Evolutionary conservation across 2,797 vertebrate species (phyloP).

Genomic region (Pachyuromys duprasi): DNA sequence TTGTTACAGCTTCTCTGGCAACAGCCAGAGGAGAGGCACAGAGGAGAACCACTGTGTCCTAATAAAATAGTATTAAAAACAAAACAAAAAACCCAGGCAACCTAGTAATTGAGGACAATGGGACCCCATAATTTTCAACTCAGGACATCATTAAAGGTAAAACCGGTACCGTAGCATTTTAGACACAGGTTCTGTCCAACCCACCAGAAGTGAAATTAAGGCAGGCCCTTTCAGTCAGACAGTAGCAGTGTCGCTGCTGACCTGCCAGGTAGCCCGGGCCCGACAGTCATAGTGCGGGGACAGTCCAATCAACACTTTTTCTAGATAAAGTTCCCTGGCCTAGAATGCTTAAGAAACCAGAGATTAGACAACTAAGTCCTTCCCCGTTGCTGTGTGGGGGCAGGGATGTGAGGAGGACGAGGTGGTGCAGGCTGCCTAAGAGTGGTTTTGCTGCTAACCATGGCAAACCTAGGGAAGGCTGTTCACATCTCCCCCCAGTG

Average conservation of each 20-base stretch:
- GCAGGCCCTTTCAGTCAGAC: not conserved
- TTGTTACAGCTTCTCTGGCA: not conserved
- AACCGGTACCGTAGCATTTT: not conserved
- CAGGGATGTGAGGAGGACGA: too few relatives aligned
- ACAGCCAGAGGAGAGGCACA: not conserved
- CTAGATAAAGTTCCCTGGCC: not conserved
- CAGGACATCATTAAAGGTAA: not conserved
- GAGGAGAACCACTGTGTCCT: not conserved
- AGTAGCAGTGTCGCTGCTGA: not conserved
- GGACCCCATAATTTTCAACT: not conserved
- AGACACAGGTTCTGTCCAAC: not conserved
- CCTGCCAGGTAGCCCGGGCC: not conserved
- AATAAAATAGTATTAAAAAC: conserved; percentile 53
- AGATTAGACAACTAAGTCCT: not conserved
- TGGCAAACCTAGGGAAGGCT: not conserved
- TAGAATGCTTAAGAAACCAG: not conserved
- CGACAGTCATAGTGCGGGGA: not conserved
- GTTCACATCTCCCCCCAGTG: not conserved
- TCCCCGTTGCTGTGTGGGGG: not conserved
- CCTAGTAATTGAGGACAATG: not conserved
- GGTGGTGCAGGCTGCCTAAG: too few relatives aligned
- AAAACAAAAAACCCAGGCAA: not conserved
- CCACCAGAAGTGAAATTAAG: not conserved
- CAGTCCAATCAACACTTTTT: not conserved
- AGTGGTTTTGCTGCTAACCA: not conserved